Conservation (phyloP, 2,888 invertebrate species). For the Sialis lutaria region DNA sequence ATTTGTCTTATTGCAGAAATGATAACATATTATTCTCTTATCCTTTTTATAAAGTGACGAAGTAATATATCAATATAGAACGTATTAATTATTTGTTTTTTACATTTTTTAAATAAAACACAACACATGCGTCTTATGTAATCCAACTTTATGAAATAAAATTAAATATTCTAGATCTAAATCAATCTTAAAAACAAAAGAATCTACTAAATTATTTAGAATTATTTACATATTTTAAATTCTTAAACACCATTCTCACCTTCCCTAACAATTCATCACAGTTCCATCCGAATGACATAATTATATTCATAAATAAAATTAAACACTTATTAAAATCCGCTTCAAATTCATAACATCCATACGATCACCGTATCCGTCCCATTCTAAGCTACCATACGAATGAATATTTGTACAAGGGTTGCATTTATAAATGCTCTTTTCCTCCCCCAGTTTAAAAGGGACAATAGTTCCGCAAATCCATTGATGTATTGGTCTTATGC, state of each 20-base stretch:
- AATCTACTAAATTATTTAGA: too few species aligned
- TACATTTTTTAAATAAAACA: too few species aligned
- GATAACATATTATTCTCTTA: too few species aligned
- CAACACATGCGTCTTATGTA: too few species aligned
- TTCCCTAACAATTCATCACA: too few species aligned
- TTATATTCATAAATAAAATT: conserved; percentile 16
- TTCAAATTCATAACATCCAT: background rate
- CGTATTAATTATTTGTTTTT: too few species aligned
- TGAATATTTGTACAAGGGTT: conserved; percentile 1
- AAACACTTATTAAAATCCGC: conserved; percentile 14
- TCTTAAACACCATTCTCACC: background rate
- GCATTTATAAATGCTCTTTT: conserved; percentile 1
- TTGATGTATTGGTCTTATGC: background rate
- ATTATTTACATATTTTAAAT: background rate
- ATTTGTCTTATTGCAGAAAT: too few species aligned
- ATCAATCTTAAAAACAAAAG: too few species aligned
- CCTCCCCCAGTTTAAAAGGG: background rate
- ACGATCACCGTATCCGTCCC: background rate
- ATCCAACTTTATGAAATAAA: too few species aligned
- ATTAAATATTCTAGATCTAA: too few species aligned
- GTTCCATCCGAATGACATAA: conserved; percentile 7
- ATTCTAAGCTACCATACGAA: background rate
- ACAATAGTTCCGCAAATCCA: background rate
- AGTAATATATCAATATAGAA: too few species aligned
- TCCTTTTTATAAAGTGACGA: too few species aligned